These are phyloP conservation scores for Abscondita cerata DNA, from an alignment of 2,888 invertebrate species.

Conservation along the genomic window DNA sequence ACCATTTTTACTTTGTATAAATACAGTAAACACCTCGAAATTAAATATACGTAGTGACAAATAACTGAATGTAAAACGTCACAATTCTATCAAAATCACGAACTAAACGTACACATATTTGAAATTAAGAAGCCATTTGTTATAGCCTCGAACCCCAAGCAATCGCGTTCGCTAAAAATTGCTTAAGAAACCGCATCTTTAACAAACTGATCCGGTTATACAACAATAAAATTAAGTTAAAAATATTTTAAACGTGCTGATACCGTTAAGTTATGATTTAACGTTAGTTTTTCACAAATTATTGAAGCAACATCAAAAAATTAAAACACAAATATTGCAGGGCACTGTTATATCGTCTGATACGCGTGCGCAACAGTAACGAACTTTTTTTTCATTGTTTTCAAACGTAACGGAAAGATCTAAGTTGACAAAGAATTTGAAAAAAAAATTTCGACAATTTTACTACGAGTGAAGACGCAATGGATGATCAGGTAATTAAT, in stretches of 20 bases:
- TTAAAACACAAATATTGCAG: neutral
- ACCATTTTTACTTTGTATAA: conserved; percentile 21
- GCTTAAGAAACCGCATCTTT: no score
- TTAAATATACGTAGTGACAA: no score
- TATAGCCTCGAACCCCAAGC: conserved; percentile 31
- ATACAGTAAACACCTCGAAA: neutral
- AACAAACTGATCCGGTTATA: no score
- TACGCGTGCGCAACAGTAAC: neutral
- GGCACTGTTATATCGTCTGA: neutral
- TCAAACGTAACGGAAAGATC: conserved; percentile 1
- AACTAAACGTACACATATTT: conserved; percentile 25
- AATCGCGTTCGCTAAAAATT: neutral
- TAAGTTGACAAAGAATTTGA: neutral
- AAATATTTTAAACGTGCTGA: no score
- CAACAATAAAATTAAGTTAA: no score
- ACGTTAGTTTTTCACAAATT: no score
- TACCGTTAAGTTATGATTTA: no score
- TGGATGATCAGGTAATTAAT: conserved; percentile 25
- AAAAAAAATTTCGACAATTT: conserved; percentile 10
- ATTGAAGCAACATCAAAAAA: neutral
- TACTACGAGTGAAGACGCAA: neutral
- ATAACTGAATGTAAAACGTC: conserved; percentile 17
- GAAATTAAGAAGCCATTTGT: conserved; percentile 27
- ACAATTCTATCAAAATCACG: conserved; percentile 6
- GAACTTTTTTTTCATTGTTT: conserved; percentile 4